These are phyloP conservation scores for Drosophila dunni DNA, from an alignment of 1,140 invertebrate species.

Conservation along the genomic window DNA sequence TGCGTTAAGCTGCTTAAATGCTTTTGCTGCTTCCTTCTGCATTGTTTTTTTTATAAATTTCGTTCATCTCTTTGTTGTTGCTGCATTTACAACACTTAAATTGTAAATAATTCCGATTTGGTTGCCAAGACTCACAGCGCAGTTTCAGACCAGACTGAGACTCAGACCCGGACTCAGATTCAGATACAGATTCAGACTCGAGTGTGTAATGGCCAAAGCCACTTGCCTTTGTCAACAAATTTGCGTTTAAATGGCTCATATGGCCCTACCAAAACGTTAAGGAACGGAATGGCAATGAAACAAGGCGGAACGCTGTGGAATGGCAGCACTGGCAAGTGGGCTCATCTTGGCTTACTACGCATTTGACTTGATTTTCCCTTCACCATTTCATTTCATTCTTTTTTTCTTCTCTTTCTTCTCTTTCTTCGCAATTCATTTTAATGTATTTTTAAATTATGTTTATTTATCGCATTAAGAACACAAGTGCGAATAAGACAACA, in stretches of 20 bases:
- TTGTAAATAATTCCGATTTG: slow-evolving; percentile 77
- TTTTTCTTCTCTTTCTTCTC: no score
- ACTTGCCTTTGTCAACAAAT: slow-evolving; percentile 81
- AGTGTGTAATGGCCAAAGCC: slow-evolving; percentile 79
- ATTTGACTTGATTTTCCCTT: slow-evolving; percentile 30
- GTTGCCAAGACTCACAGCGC: slow-evolving; percentile 34
- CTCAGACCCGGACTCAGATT: no score
- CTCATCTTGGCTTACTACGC: slow-evolving; percentile 32
- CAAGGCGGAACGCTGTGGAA: background rate
- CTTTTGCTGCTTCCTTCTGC: slow-evolving; percentile 68
- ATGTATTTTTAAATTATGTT: slow-evolving; percentile 79
- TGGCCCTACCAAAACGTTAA: slow-evolving; percentile 28
- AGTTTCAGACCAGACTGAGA: no score
- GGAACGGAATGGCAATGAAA: background rate
- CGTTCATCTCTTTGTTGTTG: slow-evolving; percentile 31
- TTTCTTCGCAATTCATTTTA: slow-evolving; percentile 63
- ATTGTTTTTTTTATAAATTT: slow-evolving; percentile 54
- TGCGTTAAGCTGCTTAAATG: slow-evolving; percentile 78
- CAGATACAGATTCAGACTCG: background rate
- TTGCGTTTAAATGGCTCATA: slow-evolving; percentile 75
- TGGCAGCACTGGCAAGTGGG: slow-evolving; percentile 6
- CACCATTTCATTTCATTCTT: no score
- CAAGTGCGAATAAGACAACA: background rate
- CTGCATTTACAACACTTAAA: slow-evolving; percentile 80
- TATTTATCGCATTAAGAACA: slow-evolving; percentile 56